Evolutionary conservation across 2,797 vertebrate species (phyloP).

Genomic region (Podarcis siculus): DNA sequence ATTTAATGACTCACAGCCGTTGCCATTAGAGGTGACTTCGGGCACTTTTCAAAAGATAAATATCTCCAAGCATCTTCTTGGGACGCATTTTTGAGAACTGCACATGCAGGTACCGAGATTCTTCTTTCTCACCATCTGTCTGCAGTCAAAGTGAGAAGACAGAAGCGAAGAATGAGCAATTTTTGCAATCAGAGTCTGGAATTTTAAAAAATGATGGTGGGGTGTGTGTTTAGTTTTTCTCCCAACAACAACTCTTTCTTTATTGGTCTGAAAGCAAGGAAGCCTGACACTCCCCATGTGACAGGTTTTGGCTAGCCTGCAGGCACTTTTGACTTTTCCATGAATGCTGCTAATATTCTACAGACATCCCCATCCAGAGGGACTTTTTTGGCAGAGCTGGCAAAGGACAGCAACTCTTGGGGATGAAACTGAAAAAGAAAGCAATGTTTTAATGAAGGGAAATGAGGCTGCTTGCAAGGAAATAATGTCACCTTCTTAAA

Average conservation of each 20-base stretch:
- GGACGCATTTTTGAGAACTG: conserved; percentile 57
- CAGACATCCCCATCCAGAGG: conserved; percentile 62
- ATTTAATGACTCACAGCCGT: conserved; percentile 61
- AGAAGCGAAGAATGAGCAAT: conserved; percentile 45
- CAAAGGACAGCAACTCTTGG: conserved; percentile 63
- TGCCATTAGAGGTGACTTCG: conserved; percentile 33
- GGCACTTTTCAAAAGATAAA: conserved; percentile 65
- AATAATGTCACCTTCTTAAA: conserved; percentile 43
- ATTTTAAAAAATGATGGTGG: conserved; percentile 21
- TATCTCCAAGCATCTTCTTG: conserved; percentile 33
- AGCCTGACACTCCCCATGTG: conserved; percentile 40
- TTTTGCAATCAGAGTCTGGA: conserved; percentile 34
- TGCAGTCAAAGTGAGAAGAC: conserved; percentile 54
- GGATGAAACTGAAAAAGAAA: conserved; percentile 63
- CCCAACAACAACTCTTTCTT: background rate
- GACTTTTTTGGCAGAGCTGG: conserved; percentile 66
- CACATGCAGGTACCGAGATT: conserved; percentile 55
- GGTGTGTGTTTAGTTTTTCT: too few species aligned
- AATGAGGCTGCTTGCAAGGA: conserved; percentile 53
- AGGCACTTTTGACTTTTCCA: background rate
- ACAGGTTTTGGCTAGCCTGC: conserved; percentile 54
- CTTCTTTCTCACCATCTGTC: conserved; percentile 53
- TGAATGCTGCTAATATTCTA: conserved; percentile 69
- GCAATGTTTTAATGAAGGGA: conserved; percentile 65
- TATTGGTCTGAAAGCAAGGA: conserved; percentile 51